These are phyloP conservation scores for Rhabdornis inornatus DNA, from an alignment of 2,113 vertebrate genomes.

Conservation along the genomic window DNA sequence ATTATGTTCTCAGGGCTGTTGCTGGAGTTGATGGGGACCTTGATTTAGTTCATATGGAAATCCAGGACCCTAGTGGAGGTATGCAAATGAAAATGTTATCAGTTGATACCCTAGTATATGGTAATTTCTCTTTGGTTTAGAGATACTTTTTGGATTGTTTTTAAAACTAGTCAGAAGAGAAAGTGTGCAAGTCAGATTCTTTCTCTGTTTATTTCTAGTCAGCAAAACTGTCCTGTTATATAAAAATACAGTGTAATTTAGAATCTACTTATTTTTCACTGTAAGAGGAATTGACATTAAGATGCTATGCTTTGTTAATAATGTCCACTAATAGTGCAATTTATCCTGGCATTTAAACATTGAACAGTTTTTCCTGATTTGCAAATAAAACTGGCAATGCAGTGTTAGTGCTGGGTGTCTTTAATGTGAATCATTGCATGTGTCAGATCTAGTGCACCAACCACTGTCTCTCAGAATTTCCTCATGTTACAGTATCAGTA, in stretches of 20 bases:
- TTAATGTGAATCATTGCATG: not conserved
- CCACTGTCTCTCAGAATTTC: not conserved
- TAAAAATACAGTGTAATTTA: not conserved
- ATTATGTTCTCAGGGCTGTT: slow-evolving; percentile 83
- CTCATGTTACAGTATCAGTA: not conserved
- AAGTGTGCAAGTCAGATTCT: not conserved
- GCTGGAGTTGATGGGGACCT: slow-evolving; percentile 85
- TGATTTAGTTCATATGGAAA: slow-evolving; percentile 94
- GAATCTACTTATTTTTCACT: slow-evolving; percentile 9
- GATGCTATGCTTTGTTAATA: not conserved
- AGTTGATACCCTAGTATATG: not conserved
- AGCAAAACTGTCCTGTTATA: not conserved
- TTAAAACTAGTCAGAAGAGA: not conserved
- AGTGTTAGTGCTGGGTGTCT: not conserved
- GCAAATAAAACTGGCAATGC: not conserved
- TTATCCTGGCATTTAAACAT: slow-evolving; percentile 29
- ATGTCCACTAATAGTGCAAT: slow-evolving; percentile 35
- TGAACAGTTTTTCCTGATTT: not conserved
- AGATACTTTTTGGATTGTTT: not conserved
- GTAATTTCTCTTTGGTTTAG: not conserved
- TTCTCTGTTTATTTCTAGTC: not conserved
- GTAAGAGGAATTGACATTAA: not conserved
- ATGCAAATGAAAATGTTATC: slow-evolving; percentile 22
- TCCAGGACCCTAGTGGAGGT: slow-evolving; percentile 92
- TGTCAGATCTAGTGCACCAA: not conserved